Evolutionary conservation across 1,140 invertebrate species (phyloP), one percentile per base, ranked within the genome.

Genomic region (Eriosoma lanigerum): DNA sequence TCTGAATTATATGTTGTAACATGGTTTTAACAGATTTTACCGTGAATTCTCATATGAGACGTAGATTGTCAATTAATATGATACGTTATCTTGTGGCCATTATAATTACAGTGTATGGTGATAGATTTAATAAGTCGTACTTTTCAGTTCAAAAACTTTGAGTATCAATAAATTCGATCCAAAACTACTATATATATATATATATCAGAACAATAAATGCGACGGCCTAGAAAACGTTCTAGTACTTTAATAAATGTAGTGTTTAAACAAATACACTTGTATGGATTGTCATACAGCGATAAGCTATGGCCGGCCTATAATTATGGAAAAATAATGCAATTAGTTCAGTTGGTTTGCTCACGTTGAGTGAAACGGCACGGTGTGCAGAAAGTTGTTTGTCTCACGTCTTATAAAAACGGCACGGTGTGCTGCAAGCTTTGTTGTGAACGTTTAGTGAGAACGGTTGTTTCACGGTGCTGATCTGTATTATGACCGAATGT

Each of bases 161-260:
- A 21, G 84, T 83, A 10, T 82, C 82, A 3, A 83, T 64, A 73
- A 86, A 85, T 83, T 84, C 24, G 82, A 83, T 5, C 82, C 85
- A 80, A 84, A 84, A 68, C 87, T 84, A 15, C 81, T n/a, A n/a
- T 82, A 58, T 83, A 83, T n/a, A n/a, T n/a, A n/a, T n/a, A n/a
- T 26, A 85, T 82, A 19, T 81, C 44, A 0, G 13, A 21, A 62
- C 81, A 80, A 4, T 52, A 13, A 10, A 83, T 83, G n/a, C 83
- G 56, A 13, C 82, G 64, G 9, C 76, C 17, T 9, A 83, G 64
- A 70, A 85, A 85, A 48, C 84, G 78, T 5, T 62, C 13, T 4
- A 88, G 81, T 12, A 84, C 83, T 19, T 85, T 82, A 13, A 87
- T 78, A 75, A 88, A 87, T 0, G 54, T 82, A 82, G 84, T n/a